Percentiles rank a stretch among this genome's conserved stretches.
Evolutionary conservation across 2,797 vertebrate species (phyloP).

Genomic region (Sarcoramphus papa): DNA sequence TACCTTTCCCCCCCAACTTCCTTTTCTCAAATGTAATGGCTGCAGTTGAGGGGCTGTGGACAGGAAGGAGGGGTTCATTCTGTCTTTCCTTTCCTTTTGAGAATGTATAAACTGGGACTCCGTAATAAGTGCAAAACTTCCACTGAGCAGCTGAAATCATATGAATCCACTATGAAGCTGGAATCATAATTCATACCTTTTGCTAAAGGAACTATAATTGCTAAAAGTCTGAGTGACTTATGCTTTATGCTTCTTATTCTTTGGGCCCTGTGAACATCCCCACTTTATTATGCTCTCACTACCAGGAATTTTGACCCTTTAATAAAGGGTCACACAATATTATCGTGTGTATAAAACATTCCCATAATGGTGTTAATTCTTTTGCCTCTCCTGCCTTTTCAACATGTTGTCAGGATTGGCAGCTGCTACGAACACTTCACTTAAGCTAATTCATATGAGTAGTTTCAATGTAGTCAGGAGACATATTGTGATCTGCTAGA

Average conservation of each 20-base stretch:
- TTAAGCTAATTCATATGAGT: neutral
- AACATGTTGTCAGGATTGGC: neutral
- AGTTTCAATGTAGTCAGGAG: neutral
- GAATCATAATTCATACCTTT: neutral
- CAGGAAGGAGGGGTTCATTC: neutral
- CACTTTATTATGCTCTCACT: constrained; percentile 16
- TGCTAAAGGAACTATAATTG: neutral
- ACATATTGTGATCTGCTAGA: neutral
- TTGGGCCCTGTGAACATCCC: neutral
- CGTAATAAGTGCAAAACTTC: neutral
- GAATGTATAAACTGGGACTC: neutral
- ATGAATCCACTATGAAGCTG: neutral
- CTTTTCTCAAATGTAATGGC: neutral
- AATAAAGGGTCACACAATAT: constrained; percentile 18
- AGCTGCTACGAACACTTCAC: neutral
- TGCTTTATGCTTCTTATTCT: neutral
- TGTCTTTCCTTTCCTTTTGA: neutral
- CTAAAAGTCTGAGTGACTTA: neutral
- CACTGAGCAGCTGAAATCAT: neutral
- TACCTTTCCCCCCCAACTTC: neutral
- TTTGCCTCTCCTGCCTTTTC: constrained; percentile 14
- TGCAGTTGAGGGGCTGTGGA: neutral
- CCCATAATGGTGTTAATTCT: neutral
- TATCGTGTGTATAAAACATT: constrained; percentile 27
- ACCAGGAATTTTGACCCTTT: neutral